Conservation (phyloP, 2,113 vertebrate genomes). For the Climacteris rufus region DNA sequence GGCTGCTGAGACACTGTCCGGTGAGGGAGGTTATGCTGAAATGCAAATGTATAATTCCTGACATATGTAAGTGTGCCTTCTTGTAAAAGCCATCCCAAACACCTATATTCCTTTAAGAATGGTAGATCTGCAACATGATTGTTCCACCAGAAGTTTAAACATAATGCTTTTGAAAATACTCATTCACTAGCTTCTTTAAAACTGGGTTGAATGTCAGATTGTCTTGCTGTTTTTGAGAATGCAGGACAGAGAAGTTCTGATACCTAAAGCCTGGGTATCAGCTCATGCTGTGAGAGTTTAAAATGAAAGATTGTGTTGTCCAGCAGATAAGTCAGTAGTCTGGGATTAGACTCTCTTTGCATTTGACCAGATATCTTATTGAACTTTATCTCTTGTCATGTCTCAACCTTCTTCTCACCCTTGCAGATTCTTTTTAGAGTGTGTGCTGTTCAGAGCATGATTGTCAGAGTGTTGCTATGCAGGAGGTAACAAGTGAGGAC, state of each 20-base stretch:
- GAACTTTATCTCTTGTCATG: not conserved
- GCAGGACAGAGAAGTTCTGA: not conserved
- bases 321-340: not conserved
- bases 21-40: not conserved
- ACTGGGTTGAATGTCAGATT: not conserved
- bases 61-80: not conserved
- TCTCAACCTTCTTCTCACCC: not conserved
- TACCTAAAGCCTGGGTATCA: not conserved
- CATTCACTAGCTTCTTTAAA: not conserved
- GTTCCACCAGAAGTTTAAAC: not conserved
- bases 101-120: not conserved
- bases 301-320: not conserved
- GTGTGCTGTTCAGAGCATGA: accelerated
- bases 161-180: not conserved
- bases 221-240: not conserved
- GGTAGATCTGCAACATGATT: not conserved
- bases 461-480: not conserved
- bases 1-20: not conserved
- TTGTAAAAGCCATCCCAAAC: not conserved
- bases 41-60: not conserved
- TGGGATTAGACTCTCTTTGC: not conserved
- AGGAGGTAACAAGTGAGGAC: not conserved
- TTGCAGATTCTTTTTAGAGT: not conserved
- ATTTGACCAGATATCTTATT: not conserved
- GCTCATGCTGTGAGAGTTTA: not conserved